Evolutionary conservation across 2,888 invertebrate genomes (phyloP), one percentile per base, ranked within the genome.

Genomic region (Carterocephalus palaemon): DNA sequence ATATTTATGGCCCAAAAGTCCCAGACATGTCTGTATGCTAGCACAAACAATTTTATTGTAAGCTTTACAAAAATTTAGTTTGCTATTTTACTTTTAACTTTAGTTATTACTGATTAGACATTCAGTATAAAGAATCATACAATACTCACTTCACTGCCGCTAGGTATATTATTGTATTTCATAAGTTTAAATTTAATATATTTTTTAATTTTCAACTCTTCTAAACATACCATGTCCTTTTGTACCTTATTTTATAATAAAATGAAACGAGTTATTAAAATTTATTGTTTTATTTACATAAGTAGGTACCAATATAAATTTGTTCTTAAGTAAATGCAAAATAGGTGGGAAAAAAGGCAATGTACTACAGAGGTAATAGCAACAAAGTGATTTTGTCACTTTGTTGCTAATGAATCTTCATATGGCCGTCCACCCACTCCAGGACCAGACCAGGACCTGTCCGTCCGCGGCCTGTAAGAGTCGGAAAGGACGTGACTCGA

Each of bases 241-340:
- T 80, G 75, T 80, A 80, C 76, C 76, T 78, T 71, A 69, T 74
- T 75, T 76, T 43, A 65, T 67, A 65, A 58, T 64, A 65, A 66
- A 72, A 68, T 60, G 60, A 62, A 64, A 57, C 10, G 60, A 63
- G 62, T 19, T 28, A 31, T 13, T 24, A 15, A 9, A 36, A 24
- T 38, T 17, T 16, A 2, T 24, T 20, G 24, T 33, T 15, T 33
- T 9, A 19, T 12, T 10, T 12, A 10, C 26, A 16, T 16, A 8
- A n/a, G n/a, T n/a, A n/a, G n/a, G n/a, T n/a, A 4, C 49, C 41
- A 41, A 41, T 28, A 42, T 46, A 20, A 32, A 19, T n/a, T n/a
- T n/a, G n/a, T n/a, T n/a, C n/a, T n/a, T 7, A 9, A 7, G 24
- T 23, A 46, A 23, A 15, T 16, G 45, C 16, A 33, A 41, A 40